phyloP scores from a whole-genome alignment of 1,140 invertebrate genomes.

The Cotesia typhae region DNA sequence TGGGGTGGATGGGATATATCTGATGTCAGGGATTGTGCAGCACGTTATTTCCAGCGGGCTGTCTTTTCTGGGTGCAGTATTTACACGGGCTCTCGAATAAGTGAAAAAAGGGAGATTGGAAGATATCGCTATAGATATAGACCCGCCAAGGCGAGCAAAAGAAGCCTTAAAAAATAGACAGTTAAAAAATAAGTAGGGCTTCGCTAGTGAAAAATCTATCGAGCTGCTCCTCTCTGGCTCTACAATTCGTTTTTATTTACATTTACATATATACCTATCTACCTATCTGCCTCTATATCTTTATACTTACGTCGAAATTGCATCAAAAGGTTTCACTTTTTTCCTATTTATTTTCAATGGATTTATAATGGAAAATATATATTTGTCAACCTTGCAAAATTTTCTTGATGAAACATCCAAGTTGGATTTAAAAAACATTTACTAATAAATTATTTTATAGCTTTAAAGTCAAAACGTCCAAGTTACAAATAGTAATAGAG shows the following conservation, averaged over 20 bases:
- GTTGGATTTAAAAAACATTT: too few species aligned
- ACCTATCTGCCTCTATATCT: not conserved
- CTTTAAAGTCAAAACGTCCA: too few species aligned
- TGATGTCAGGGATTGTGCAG: slow-evolving; percentile 22
- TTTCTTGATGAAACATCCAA: too few species aligned
- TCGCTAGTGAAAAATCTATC: slow-evolving; percentile 22
- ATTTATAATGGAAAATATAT: too few species aligned
- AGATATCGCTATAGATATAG: slow-evolving; percentile 1
- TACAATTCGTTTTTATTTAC: not conserved
- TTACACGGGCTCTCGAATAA: slow-evolving; percentile 20
- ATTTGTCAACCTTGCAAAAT: too few species aligned
- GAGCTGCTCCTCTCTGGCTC: not conserved
- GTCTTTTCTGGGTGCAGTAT: slow-evolving; percentile 13
- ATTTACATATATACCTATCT: not conserved
- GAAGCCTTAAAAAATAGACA: slow-evolving; percentile 19
- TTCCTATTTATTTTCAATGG: too few species aligned
- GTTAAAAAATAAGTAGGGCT: slow-evolving; percentile 19
- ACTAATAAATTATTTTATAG: too few species aligned
- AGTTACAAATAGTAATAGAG: not conserved
- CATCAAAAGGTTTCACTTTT: not conserved
- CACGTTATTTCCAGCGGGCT: slow-evolving; percentile 24
- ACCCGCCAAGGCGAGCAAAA: too few species aligned
- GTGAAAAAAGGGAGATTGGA: slow-evolving; percentile 15
- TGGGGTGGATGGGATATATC: not conserved
- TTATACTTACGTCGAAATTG: too few species aligned